phyloP scores from a whole-genome alignment of 2,113 vertebrate genomes.

The Rhynchomys soricoides region DNA sequence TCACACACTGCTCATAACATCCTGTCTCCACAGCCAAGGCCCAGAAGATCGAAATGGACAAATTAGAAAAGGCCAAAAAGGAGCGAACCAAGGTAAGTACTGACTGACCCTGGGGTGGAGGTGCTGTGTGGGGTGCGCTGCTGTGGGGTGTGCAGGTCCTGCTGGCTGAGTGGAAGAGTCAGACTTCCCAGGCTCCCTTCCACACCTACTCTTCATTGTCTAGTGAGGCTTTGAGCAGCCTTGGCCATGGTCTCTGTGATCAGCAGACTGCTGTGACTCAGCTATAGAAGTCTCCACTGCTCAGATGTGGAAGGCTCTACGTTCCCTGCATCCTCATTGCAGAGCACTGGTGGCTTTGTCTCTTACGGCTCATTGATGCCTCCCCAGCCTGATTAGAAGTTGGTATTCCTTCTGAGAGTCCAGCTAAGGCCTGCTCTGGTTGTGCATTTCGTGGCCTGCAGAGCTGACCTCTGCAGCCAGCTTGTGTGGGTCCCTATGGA shows the following conservation, averaged over 20 bases:
- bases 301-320: neutral
- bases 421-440: neutral
- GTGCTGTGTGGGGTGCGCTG: too few species aligned
- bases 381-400: neutral
- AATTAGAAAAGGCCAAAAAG: slow-evolving; percentile 98
- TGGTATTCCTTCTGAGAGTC: neutral
- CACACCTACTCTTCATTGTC: fast-evolving
- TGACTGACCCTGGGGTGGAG: too few species aligned
- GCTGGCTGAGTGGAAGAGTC: neutral
- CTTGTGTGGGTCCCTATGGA: neutral
- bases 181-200: neutral
- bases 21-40: slow-evolving; percentile 91
- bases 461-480: neutral
- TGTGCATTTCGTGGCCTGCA: neutral
- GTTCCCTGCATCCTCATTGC: neutral
- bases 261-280: neutral
- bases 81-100: slow-evolving; percentile 95
- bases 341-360: neutral
- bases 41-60: slow-evolving; percentile 99
- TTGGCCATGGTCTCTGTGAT: neutral
- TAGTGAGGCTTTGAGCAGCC: neutral
- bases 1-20: neutral
- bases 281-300: neutral
- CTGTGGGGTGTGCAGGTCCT: neutral
- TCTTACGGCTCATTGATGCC: fast-evolving